phyloP scores from a whole-genome alignment of 2,888 invertebrate species.

The Acrocyrtus sp. region DNA sequence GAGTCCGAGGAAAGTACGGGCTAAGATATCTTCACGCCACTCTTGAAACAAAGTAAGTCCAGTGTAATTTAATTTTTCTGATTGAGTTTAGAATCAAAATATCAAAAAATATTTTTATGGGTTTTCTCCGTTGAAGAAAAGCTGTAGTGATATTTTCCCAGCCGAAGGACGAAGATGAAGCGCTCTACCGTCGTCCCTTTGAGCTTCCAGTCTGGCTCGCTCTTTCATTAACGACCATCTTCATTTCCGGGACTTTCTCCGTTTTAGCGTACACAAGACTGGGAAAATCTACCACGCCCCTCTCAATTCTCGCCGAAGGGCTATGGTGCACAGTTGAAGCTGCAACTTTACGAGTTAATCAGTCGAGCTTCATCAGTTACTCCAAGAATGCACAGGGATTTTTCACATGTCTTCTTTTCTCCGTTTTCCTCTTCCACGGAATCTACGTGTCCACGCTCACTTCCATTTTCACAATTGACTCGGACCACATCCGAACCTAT shows the following conservation, averaged over 20 bases:
- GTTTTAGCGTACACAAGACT: not conserved
- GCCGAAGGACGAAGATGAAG: not conserved
- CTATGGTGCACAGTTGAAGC: conserved; percentile 7
- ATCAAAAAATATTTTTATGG: not conserved
- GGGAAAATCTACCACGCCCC: not conserved
- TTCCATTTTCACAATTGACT: not conserved
- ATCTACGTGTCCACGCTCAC: conserved; percentile 13
- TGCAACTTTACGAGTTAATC: conserved; percentile 5
- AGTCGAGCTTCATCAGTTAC: not conserved
- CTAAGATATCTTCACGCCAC: conserved; percentile 17
- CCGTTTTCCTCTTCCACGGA: conserved; percentile 1
- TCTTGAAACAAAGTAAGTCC: not conserved
- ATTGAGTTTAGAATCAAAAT: no score
- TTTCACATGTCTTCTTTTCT: not conserved
- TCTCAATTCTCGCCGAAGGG: not conserved
- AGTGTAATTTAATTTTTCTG: no score
- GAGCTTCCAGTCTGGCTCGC: not conserved
- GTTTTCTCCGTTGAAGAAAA: conserved; percentile 5
- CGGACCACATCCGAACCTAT: not conserved
- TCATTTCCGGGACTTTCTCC: conserved; percentile 1
- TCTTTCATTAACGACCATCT: not conserved
- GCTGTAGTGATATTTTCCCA: conserved; percentile 9
- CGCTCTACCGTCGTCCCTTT: conserved; percentile 5
- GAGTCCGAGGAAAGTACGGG: conserved; percentile 16
- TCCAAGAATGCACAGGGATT: not conserved